Evolutionary conservation across 2,797 vertebrate genomes (phyloP).

Genomic region (Tangara arthus): DNA sequence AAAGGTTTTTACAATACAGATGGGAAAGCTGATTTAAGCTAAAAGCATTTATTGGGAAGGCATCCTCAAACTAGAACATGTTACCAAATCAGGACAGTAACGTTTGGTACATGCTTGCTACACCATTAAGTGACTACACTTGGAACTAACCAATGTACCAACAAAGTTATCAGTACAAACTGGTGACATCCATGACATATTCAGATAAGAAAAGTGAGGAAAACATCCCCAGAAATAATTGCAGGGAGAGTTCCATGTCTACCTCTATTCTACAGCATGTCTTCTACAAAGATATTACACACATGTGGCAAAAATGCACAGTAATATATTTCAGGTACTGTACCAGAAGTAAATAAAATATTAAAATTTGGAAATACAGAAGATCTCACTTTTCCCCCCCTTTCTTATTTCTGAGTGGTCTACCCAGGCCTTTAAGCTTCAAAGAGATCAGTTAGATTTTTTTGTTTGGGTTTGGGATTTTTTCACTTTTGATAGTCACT

Average conservation of each 20-base stretch:
- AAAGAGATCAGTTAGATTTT: not conserved
- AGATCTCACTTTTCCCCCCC: fast-evolving
- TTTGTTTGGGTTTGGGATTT: not conserved
- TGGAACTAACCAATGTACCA: not conserved
- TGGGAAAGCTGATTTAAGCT: not conserved
- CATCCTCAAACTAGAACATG: not conserved
- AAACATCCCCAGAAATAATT: not conserved
- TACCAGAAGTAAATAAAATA: not conserved
- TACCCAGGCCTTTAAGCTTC: not conserved
- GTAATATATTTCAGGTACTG: not conserved
- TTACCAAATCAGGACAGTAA: not conserved
- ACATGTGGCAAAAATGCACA: not conserved
- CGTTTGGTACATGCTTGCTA: not conserved
- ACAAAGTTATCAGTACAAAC: not conserved
- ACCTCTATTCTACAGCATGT: not conserved
- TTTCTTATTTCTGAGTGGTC: not conserved
- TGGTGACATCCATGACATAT: not conserved
- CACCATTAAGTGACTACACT: fast-evolving
- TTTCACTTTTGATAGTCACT: not conserved
- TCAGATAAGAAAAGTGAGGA: not conserved
- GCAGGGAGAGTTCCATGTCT: not conserved
- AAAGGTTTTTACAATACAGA: not conserved
- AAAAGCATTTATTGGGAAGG: not conserved
- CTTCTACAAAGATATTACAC: not conserved
- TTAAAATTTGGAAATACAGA: not conserved